Percentiles rank a stretch among this genome's conserved stretches.
Evolutionary conservation across 2,888 invertebrate genomes (phyloP).

Genomic region (Malacosoma neustria): DNA sequence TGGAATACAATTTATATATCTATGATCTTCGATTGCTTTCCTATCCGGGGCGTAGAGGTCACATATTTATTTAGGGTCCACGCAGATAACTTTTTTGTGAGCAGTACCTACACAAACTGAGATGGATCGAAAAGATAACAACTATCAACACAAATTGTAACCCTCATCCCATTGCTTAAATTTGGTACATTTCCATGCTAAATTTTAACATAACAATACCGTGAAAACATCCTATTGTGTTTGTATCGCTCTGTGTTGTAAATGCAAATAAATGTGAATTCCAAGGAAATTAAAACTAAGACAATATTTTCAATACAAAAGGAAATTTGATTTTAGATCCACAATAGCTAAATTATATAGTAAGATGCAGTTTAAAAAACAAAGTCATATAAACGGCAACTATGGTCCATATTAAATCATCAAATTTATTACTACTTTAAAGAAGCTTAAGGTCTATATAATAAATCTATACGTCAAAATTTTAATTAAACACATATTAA

Average conservation of each 20-base stretch:
- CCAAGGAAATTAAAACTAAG: too few species aligned
- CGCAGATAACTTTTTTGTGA: slow-evolving; percentile 24
- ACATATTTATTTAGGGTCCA: background rate
- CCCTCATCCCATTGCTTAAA: slow-evolving; percentile 61
- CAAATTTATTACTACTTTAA: background rate
- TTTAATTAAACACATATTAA: slow-evolving; percentile 17
- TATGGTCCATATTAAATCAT: background rate
- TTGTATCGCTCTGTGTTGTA: slow-evolving; percentile 22
- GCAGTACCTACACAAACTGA: slow-evolving; percentile 34
- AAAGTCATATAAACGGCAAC: too few species aligned
- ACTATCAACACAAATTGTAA: slow-evolving; percentile 65
- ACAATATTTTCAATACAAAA: too few species aligned
- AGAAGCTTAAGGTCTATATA: slow-evolving; percentile 7
- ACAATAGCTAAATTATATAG: too few species aligned
- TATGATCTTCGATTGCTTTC: background rate
- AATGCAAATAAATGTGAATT: too few species aligned
- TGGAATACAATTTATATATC: background rate
- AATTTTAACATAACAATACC: slow-evolving; percentile 51
- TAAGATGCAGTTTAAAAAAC: too few species aligned
- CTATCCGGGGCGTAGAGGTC: background rate
- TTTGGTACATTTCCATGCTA: slow-evolving; percentile 64
- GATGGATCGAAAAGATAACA: slow-evolving; percentile 60
- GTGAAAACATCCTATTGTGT: slow-evolving; percentile 36
- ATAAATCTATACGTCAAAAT: background rate
- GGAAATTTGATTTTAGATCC: too few species aligned